Base-by-base conservation (phyloP, 2,888 invertebrate species). In the Parnassius apollo region DNA sequence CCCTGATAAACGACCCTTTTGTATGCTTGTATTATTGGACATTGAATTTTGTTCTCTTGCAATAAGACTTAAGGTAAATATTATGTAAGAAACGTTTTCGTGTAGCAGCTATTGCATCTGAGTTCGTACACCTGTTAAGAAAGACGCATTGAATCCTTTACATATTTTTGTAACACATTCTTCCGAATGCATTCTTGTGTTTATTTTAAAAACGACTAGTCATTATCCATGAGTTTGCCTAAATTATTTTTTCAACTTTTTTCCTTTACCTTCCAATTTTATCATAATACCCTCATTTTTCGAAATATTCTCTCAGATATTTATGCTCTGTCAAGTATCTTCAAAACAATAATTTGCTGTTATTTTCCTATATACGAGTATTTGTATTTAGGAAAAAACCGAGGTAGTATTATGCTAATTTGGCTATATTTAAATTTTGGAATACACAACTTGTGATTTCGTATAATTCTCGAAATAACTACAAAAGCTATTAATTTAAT, bases 141-240 rank as follows among this genome's bases (percentile, higher is more conserved):
- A 77, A 79, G 78, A 80, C 77, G 78, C 69, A 71, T 78, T 78
- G 81, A 87, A 84, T 83, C 86, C 82, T 85, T 83, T 81, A 86
- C 82, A 86, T 88, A 86, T 88, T 88, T 88, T 87, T 78, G 77
- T 86, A 83, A 77, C 81, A 81, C 86, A 87, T 88, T 88, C 87
- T 83, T 85, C 70, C 57, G 73, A 74, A 72, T 66, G 72, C 78
- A 85, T 84, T 85, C 83, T 82, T 80, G 73, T 82, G 80, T 85
- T 83, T 83, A 77, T 74, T 73, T 71, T 67, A 72, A 71, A 69
- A 68, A 66, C 66, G 65, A 67, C 68, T 52, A 65, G 67, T 61
- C 57, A 65, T 64, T 66, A 66, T 63, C 55, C 63, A 56, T 59
- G 45, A 42, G 59, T 50, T 65, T 57, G 55, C 58, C 42, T 42